phyloP scores from a whole-genome alignment of 1,140 invertebrate species.

The Chionoecetes opilio region DNA sequence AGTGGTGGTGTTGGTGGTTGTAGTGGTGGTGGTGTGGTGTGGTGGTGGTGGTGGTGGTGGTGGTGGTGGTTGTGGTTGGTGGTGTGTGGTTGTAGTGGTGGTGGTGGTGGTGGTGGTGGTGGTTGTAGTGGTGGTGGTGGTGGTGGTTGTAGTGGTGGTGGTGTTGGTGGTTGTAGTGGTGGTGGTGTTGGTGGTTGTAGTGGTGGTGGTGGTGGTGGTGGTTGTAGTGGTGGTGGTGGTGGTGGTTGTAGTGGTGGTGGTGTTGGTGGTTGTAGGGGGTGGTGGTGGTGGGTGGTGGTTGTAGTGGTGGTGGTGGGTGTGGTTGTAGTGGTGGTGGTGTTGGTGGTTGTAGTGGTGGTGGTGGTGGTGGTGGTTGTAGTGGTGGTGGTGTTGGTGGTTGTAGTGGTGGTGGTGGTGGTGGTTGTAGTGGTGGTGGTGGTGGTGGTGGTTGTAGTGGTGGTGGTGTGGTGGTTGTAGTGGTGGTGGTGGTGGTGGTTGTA shows the following conservation, averaged over 20 bases:
- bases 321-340: too few relatives aligned
- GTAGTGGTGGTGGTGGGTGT: too few relatives aligned
- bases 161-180: too few relatives aligned
- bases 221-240: not conserved
- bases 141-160: too few relatives aligned
- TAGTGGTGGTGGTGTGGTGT: conserved; percentile 46
- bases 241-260: too few relatives aligned
- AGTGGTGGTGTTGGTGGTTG: conserved; percentile 39
- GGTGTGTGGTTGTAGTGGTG: too few relatives aligned
- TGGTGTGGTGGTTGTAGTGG: not conserved
- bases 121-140: too few relatives aligned
- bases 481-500: not conserved
- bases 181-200: not conserved
- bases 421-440: conserved; percentile 45
- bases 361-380: too few relatives aligned
- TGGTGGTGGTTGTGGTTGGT: not conserved
- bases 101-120: too few relatives aligned
- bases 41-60: conserved; percentile 36
- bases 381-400: too few relatives aligned
- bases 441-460: conserved; percentile 30
- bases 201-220: not conserved
- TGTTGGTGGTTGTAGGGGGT: too few relatives aligned
- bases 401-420: conserved; percentile 43
- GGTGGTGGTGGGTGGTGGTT: not conserved
- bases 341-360: too few relatives aligned